phyloP scores from a whole-genome alignment of 2,113 vertebrate genomes.

The zebrafish (Danio rerio) region DNA sequence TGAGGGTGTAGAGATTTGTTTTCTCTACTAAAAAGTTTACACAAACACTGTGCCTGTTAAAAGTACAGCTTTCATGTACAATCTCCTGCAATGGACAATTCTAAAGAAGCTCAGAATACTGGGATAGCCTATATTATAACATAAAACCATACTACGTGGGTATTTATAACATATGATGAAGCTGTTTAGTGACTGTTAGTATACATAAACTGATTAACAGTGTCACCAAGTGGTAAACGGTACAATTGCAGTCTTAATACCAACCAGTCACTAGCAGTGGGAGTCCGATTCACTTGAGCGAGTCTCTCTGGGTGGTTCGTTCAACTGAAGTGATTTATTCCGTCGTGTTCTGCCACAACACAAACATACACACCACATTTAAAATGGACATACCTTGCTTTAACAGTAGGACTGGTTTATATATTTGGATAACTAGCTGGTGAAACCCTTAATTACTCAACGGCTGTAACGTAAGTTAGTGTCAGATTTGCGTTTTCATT shows the following conservation, averaged over 20 bases:
- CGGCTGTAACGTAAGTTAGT: no score
- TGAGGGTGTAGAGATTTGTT: neutral
- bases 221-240: constrained; percentile 65
- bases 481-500: no score
- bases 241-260: constrained; percentile 45
- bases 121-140: no score
- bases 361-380: no score
- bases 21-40: neutral
- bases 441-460: no score
- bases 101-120: no score
- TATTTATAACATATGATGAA: neutral
- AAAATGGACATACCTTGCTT: no score
- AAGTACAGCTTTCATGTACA: neutral
- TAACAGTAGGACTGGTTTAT: no score
- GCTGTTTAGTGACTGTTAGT: neutral
- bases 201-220: constrained; percentile 44
- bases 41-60: neutral
- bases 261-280: no score
- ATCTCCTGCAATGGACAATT: neutral
- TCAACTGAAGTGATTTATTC: neutral
- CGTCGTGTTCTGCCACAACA: no score
- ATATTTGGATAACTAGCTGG: no score
- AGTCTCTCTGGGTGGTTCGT: neutral
- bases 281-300: neutral
- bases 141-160: no score